Evolutionary conservation across 2,797 vertebrate species (phyloP).

Genomic region (Danionella dracula): DNA sequence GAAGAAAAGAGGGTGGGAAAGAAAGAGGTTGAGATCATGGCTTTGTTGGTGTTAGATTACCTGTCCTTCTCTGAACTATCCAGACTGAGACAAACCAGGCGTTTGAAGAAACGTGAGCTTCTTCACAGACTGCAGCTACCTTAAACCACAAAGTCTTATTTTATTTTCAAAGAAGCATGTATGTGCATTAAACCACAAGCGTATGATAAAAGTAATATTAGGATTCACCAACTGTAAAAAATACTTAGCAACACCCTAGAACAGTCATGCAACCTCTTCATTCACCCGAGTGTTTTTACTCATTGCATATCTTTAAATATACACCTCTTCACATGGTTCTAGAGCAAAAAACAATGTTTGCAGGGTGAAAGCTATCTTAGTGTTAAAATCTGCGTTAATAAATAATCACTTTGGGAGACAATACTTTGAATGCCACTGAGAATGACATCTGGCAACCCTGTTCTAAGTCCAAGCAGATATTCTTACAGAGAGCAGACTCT

Average conservation of each 20-base stretch:
- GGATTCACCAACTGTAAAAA: too few species aligned
- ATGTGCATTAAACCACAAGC: neutral
- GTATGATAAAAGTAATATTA: neutral
- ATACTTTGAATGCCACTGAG: constrained; percentile 37
- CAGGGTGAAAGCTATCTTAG: constrained; percentile 19
- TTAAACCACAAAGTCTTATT: neutral
- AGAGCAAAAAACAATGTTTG: constrained; percentile 42
- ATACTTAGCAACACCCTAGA: too few species aligned
- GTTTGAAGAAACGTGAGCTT: constrained; percentile 29
- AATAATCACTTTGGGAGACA: constrained; percentile 42
- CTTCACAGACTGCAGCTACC: constrained; percentile 8
- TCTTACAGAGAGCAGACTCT: constrained; percentile 20
- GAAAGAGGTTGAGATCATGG: constrained; percentile 36
- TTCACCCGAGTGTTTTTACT: too few species aligned
- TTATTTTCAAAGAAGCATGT: too few species aligned
- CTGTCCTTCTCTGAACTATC: constrained; percentile 28
- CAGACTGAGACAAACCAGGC: constrained; percentile 18
- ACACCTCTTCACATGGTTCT: constrained; percentile 24
- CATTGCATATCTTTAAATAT: too few species aligned
- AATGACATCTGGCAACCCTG: constrained; percentile 39
- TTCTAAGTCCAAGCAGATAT: constrained; percentile 13
- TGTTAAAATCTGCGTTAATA: constrained; percentile 41
- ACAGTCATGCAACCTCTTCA: too few species aligned
- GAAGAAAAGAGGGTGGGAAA: constrained; percentile 29
- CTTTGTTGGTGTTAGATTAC: constrained; percentile 42